phyloP scores from a whole-genome alignment of 2,888 invertebrate genomes.

The Calameuta idolon region DNA sequence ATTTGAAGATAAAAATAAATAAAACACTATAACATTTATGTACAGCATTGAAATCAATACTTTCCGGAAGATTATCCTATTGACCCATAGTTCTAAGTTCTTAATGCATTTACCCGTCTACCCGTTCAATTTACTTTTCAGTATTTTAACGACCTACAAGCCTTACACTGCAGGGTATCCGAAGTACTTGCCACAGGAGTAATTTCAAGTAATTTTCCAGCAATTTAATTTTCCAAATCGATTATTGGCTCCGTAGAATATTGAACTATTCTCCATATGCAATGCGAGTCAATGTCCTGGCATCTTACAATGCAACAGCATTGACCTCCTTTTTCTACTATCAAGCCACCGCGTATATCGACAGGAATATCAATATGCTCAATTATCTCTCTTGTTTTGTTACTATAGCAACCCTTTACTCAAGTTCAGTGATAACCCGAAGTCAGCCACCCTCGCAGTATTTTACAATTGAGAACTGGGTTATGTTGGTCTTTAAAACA shows the following conservation, averaged over 20 bases:
- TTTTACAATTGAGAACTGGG: slow-evolving; percentile 30
- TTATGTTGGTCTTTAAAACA: slow-evolving; percentile 41
- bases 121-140: not conserved
- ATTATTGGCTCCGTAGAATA: not conserved
- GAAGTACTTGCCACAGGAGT: not conserved
- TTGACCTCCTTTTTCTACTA: not conserved
- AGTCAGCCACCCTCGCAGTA: slow-evolving; percentile 2
- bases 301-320: not conserved
- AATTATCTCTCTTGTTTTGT: slow-evolving; percentile 40
- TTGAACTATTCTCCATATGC: not conserved
- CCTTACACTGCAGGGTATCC: not conserved
- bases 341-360: slow-evolving; percentile 1
- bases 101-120: not conserved
- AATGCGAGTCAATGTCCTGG: not conserved
- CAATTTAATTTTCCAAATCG: not conserved
- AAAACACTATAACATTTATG: not conserved
- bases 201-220: not conserved
- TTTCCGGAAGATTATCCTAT: not conserved
- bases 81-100: not conserved
- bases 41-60: not conserved
- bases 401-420: slow-evolving; percentile 41
- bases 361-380: slow-evolving; percentile 6
- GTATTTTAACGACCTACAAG: not conserved
- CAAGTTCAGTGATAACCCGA: slow-evolving; percentile 12
- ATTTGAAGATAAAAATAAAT: not conserved